Base-by-base conservation (phyloP, 2,888 invertebrate species). In the Margaritifera margaritifera region DNA sequence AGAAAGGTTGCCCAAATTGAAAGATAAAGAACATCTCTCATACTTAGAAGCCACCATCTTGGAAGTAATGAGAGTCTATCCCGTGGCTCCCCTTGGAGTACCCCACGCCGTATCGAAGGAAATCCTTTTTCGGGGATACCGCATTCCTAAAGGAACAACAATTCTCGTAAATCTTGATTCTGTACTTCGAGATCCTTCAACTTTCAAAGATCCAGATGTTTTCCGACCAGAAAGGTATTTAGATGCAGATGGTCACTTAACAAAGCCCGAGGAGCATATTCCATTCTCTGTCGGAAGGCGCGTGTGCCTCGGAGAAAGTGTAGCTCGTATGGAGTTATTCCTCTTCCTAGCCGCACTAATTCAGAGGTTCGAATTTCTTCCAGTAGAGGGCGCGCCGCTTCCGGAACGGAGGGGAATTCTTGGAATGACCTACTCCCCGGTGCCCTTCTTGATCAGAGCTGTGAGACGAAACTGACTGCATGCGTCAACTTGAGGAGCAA, bases 161-260 rank as follows among this genome's bases (percentile, higher is more conserved):
- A 71, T 83, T 19, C 53, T 83, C 5, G 69, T 79, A 6, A 85
- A 83, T 66, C 54, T 86, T 22, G 71, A 78, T 52, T 79, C 83
- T 18, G 78, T 83, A 11, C 71, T 80, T 22, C 69, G 59, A 15
- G 86, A 86, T 68, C 72, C 74, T 18, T 54, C 60, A 0, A 27
- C 74, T 4, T 86, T 83, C 77, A 57, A 62, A 3, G 71, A 84
- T n/a, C 83, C 84, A 0, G 66, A 75, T 22, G 54, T 57, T 50
- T 86, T 86, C 66, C 63, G 77, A 18, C 86, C 86, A 19, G 81
- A 84, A 53, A 69, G 83, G 19, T 86, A 84, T 69, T 72, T 86
- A 4, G 72, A 72, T 42, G 66, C 60, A 25, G 69, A 74, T 6
- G 76, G 74, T 20, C 64, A 71, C 52, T 56, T 67, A 20, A 25